These are phyloP conservation scores for Gymnogyps californianus DNA, from an alignment of 2,113 vertebrate species.

Conservation along the genomic window DNA sequence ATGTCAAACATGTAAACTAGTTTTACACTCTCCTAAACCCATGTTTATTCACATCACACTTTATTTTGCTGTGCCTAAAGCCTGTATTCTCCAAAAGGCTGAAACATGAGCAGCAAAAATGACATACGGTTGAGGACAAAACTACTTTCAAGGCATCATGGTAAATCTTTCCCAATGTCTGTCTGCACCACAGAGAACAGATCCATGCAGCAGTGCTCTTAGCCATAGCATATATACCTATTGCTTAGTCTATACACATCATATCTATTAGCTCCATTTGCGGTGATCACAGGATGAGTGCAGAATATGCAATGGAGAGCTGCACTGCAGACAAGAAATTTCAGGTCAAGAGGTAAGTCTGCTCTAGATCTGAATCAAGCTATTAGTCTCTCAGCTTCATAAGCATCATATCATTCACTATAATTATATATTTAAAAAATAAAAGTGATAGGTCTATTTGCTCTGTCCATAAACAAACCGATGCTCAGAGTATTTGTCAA, in stretches of 20 bases:
- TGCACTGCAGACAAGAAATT: neutral
- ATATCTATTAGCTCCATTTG: neutral
- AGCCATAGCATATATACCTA: neutral
- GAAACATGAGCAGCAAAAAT: neutral
- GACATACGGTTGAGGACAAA: accelerated
- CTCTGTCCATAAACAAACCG: neutral
- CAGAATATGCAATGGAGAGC: neutral
- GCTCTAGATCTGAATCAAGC: neutral
- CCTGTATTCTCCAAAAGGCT: neutral
- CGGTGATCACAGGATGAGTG: neutral
- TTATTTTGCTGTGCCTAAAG: neutral
- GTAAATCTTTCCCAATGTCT: neutral
- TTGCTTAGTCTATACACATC: neutral
- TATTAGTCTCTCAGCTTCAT: neutral
- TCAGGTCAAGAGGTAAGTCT: neutral
- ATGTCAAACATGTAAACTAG: neutral
- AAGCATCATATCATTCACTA: neutral
- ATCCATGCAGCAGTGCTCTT: neutral
- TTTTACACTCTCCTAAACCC: neutral
- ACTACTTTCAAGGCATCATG: neutral
- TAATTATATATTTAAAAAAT: neutral
- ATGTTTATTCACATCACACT: neutral
- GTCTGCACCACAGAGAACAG: neutral
- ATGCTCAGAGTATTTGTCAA: slow-evolving; percentile 27
- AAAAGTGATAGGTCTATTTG: neutral